phyloP scores from a whole-genome alignment of 2,888 invertebrate species.

The Thalpophila matura region DNA sequence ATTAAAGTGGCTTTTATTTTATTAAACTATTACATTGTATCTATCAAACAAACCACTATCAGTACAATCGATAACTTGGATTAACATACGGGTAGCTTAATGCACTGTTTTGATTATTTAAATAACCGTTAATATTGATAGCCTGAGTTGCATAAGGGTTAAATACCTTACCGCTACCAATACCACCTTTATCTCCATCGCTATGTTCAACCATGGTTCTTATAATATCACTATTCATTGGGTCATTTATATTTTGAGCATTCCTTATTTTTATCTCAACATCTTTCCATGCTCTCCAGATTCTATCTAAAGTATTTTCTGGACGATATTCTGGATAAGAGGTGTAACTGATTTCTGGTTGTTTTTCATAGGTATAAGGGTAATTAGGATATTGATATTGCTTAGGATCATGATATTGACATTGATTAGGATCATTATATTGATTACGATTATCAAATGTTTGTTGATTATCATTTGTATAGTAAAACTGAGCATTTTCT shows the following conservation, averaged over 20 bases:
- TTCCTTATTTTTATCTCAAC: slow-evolving; percentile 27
- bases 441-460: neutral
- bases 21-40: slow-evolving; percentile 13
- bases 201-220: neutral
- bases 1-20: no score
- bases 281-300: slow-evolving; percentile 43
- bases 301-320: slow-evolving; percentile 28
- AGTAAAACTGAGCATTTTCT: slow-evolving; percentile 1
- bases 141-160: slow-evolving; percentile 1
- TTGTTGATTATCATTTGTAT: slow-evolving; percentile 12
- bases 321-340: slow-evolving; percentile 3
- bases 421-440: neutral
- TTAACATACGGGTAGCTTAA: slow-evolving; percentile 27
- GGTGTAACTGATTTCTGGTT: neutral
- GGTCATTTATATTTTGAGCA: neutral
- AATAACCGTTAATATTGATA: slow-evolving; percentile 34
- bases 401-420: no score
- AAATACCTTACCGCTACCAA: neutral
- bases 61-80: slow-evolving; percentile 20
- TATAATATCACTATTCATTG: slow-evolving; percentile 24
- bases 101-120: slow-evolving; percentile 34
- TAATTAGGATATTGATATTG: neutral
- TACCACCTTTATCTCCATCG: neutral
- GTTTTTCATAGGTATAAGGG: neutral
- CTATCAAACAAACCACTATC: slow-evolving; percentile 20